Evolutionary conservation across 2,888 invertebrate species (phyloP).

Genomic region (Mesoligia furuncula): DNA sequence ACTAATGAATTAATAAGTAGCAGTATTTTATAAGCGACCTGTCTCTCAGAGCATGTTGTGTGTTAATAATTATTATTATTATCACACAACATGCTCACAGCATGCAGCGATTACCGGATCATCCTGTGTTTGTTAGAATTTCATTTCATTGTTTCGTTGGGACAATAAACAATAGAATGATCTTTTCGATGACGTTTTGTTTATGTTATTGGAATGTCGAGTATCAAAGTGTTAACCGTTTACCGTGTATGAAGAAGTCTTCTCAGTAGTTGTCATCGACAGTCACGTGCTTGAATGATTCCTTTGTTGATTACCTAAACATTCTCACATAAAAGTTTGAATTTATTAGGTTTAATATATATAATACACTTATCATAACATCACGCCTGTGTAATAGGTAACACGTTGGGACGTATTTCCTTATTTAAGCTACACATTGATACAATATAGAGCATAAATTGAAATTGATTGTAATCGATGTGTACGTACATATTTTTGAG

Average conservation of each 20-base stretch:
- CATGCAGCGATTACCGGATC: background rate
- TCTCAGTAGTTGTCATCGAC: too few relatives aligned
- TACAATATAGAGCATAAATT: background rate
- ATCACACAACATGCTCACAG: too few relatives aligned
- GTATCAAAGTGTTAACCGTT: background rate
- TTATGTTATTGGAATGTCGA: background rate
- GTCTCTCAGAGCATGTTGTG: too few relatives aligned
- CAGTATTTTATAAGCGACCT: too few relatives aligned
- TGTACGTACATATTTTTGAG: background rate
- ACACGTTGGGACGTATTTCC: too few relatives aligned
- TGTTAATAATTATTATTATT: background rate
- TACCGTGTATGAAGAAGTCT: background rate
- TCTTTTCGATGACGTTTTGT: background rate
- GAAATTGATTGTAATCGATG: background rate
- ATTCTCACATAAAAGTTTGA: too few relatives aligned
- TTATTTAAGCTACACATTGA: background rate
- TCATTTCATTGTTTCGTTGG: conserved; percentile 4
- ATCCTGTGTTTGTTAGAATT: background rate
- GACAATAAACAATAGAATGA: background rate
- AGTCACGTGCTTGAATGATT: background rate
- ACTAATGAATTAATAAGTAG: too few relatives aligned
- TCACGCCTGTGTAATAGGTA: too few relatives aligned
- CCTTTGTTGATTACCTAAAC: background rate
- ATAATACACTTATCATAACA: too few relatives aligned
- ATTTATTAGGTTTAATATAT: too few relatives aligned